phyloP scores from a whole-genome alignment of 1,140 invertebrate genomes.

The fruit fly (Drosophila melanogaster) region DNA sequence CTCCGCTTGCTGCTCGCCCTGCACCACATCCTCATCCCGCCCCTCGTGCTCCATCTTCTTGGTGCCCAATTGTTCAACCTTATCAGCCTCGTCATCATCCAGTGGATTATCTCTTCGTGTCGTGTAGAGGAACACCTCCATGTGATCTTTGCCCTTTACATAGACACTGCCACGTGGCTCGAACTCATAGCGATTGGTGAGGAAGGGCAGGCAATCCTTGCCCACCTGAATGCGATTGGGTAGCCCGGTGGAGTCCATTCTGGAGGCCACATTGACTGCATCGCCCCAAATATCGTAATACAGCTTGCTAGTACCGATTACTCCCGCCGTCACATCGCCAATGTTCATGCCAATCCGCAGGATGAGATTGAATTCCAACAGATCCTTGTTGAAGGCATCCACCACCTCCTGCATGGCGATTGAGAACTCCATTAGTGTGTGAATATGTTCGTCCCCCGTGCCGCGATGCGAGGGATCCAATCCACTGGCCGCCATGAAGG shows the following conservation, averaged over 20 bases:
- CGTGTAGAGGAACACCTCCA: constrained; percentile 92
- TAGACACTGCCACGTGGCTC: constrained; percentile 94
- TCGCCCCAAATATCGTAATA: constrained; percentile 99
- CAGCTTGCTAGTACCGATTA: constrained; percentile 97
- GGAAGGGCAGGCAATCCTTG: constrained; percentile 88
- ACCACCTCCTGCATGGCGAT: constrained; percentile 94
- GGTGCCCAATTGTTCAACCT: not conserved
- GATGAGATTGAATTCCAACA: constrained; percentile 95
- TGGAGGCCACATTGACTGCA: constrained; percentile 97
- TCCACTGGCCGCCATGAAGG: constrained; percentile 98
- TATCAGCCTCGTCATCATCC: not conserved
- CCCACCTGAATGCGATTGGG: constrained; percentile 94
- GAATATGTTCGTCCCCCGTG: constrained; percentile 91
- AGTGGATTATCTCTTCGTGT: constrained; percentile 31
- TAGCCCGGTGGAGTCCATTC: constrained; percentile 97
- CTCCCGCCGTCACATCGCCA: constrained; percentile 97
- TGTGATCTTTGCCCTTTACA: constrained; percentile 98
- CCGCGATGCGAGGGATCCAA: constrained; percentile 91
- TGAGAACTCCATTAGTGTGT: constrained; percentile 94
- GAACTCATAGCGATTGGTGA: constrained; percentile 90
- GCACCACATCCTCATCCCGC: not conserved
- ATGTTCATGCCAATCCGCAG: constrained; percentile 93
- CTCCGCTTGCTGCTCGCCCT: not conserved
- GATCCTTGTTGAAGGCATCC: constrained; percentile 94
- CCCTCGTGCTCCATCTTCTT: not conserved